A percentile compares a stretch with the other conserved stretches of the same genome.
Evolutionary conservation across 1,140 invertebrate genomes (phyloP).

Genomic region (Orchesella cincta): DNA sequence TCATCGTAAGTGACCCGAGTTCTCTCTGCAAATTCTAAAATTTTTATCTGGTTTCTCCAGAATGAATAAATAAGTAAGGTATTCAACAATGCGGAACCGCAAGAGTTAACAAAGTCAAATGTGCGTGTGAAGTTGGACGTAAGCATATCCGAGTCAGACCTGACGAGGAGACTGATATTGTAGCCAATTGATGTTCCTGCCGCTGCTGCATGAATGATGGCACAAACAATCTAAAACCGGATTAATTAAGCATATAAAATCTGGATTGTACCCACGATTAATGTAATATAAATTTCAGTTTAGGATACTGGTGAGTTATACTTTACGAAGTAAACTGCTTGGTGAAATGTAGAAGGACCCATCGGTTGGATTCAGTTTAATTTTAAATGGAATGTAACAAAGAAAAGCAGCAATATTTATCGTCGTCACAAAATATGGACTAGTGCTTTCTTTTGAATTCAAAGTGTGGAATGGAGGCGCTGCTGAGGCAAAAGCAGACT

Average conservation of each 20-base stretch:
- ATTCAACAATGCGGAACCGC: neutral
- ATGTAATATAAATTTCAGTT: too few species aligned
- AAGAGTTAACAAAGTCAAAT: neutral
- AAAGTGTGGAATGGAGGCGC: too few species aligned
- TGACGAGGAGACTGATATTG: neutral
- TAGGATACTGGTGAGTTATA: neutral
- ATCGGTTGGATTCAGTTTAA: neutral
- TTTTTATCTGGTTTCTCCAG: neutral
- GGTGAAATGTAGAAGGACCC: neutral
- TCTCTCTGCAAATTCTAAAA: neutral
- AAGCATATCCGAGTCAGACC: neutral
- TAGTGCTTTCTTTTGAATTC: neutral
- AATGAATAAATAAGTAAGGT: neutral
- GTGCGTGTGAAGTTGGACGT: neutral
- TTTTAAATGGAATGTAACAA: conserved; percentile 12
- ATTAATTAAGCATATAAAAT: neutral
- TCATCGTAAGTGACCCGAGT: neutral
- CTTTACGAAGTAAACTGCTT: neutral
- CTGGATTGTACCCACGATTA: too few species aligned
- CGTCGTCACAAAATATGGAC: neutral
- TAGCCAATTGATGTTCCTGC: neutral
- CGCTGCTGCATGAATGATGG: neutral
- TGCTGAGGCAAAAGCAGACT: too few species aligned
- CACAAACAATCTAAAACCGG: neutral
- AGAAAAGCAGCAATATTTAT: neutral